Conservation (phyloP, 2,113 vertebrate genomes). For the Hyperopisus bebe region DNA sequence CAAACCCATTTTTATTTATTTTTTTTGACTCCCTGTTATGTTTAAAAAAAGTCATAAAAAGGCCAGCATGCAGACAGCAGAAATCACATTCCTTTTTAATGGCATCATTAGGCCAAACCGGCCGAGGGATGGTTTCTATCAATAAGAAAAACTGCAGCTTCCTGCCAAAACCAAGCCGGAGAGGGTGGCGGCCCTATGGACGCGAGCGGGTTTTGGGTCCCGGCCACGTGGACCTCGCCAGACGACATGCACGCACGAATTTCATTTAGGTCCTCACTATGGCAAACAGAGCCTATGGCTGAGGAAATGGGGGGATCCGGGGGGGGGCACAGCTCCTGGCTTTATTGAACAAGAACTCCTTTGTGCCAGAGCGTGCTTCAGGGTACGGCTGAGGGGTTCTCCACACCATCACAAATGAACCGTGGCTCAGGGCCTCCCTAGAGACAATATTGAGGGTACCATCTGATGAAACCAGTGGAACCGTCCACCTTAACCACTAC, state of each 20-base stretch:
- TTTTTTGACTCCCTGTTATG: not conserved
- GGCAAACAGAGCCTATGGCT: not conserved
- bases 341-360: not conserved
- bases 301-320: not conserved
- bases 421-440: not conserved
- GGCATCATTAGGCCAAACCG: conserved; percentile 49
- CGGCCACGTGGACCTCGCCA: conserved; percentile 22
- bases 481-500: not conserved
- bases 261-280: not conserved
- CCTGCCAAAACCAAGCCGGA: conserved; percentile 37
- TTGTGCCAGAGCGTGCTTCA: not conserved
- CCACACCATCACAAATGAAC: not conserved
- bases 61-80: conserved; percentile 35
- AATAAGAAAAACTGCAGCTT: conserved; percentile 38
- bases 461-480: not conserved
- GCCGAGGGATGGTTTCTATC: conserved; percentile 32
- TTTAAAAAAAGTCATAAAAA: not conserved
- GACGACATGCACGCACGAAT: not conserved
- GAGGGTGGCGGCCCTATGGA: conserved; percentile 36
- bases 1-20: not conserved
- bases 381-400: not conserved
- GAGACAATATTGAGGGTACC: not conserved
- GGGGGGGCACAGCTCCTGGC: not conserved
- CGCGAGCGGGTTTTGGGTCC: conserved; percentile 29
- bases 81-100: conserved; percentile 49